Evolutionary conservation across 2,888 invertebrate species (phyloP).

Genomic region (Vesta saturnalis): DNA sequence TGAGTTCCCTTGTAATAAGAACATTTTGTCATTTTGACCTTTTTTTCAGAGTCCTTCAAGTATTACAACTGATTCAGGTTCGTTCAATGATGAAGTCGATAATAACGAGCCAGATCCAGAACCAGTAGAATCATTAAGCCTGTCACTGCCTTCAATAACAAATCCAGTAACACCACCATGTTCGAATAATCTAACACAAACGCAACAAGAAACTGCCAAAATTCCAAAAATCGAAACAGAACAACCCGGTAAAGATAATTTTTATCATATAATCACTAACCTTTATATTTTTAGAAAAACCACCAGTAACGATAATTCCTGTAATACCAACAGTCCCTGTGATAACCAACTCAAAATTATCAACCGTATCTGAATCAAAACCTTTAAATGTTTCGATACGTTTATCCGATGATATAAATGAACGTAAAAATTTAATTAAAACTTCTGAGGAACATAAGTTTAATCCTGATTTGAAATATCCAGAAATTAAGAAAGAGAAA

Average conservation of each 20-base stretch:
- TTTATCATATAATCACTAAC: too few relatives aligned
- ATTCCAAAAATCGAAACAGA: conserved; percentile 21
- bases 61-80: conserved; percentile 85
- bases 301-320: conserved; percentile 26
- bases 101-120: conserved; percentile 59
- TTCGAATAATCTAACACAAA: conserved; percentile 17
- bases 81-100: conserved; percentile 76
- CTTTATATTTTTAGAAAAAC: not conserved
- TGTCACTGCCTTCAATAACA: conserved; percentile 44
- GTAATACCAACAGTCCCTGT: conserved; percentile 51
- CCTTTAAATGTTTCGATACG: conserved; percentile 61
- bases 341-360: conserved; percentile 47
- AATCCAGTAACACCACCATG: conserved; percentile 22
- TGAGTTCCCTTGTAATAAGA: too few relatives aligned
- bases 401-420: conserved; percentile 60
- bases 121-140: conserved; percentile 57
- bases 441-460: conserved; percentile 52
- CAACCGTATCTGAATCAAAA: conserved; percentile 43
- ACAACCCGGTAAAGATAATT: too few relatives aligned
- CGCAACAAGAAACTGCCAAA: conserved; percentile 27
- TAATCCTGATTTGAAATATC: conserved; percentile 25
- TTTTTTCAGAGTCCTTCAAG: conserved; percentile 81
- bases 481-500: conserved; percentile 37
- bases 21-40: not conserved
- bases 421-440: conserved; percentile 60